Evolutionary conservation across 1,140 invertebrate genomes (phyloP).

Genomic region (Anastatus disparis): DNA sequence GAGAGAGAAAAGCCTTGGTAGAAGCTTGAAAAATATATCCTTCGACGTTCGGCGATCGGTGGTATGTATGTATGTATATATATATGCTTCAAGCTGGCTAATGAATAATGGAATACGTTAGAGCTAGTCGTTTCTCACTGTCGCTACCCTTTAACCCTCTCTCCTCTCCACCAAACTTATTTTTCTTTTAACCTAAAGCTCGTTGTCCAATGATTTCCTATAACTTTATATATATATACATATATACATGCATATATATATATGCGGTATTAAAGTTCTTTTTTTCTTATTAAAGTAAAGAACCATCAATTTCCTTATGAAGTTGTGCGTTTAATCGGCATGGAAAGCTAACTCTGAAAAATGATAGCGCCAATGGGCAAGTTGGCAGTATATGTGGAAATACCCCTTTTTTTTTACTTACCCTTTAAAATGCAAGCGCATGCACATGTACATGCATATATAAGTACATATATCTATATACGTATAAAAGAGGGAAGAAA

Average conservation of each 20-base stretch:
- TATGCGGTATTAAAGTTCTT: too few species aligned
- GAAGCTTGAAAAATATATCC: conserved; percentile 32
- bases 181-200: background rate
- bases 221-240: background rate
- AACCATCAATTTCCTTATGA: conserved; percentile 20
- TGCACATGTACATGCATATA: too few species aligned
- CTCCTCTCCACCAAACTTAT: background rate
- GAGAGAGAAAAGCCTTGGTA: background rate
- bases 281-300: background rate
- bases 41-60: conserved; percentile 29
- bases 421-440: too few species aligned
- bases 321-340: conserved; percentile 14
- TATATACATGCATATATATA: background rate
- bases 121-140: conserved; percentile 35
- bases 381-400: too few species aligned
- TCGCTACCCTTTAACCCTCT: background rate
- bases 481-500: too few species aligned
- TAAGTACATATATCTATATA: too few species aligned
- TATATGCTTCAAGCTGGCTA: background rate
- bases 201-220: background rate
- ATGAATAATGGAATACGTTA: conserved; percentile 39
- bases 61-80: too few species aligned
- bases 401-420: too few species aligned
- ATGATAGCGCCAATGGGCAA: background rate
- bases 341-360: conserved; percentile 10